A percentile compares a stretch with the other conserved stretches of the same genome.
Evolutionary conservation across 2,797 vertebrate genomes (phyloP).

Genomic region (Synaphobranchus kaupii): DNA sequence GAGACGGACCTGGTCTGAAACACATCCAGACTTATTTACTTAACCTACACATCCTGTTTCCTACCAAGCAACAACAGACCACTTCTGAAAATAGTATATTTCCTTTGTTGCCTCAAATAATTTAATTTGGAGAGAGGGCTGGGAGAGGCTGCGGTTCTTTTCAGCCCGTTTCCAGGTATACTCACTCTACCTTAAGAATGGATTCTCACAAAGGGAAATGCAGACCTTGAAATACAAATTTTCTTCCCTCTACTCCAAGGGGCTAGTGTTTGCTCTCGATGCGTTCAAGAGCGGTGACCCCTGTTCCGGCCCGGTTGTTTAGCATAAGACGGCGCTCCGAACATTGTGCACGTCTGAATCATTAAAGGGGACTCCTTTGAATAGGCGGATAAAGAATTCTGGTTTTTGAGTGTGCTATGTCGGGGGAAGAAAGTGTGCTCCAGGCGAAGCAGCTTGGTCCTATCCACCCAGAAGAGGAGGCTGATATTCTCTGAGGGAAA

Average conservation of each 20-base stretch:
- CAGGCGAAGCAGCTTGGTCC: not conserved
- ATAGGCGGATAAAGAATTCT: not conserved
- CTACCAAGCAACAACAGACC: slow-evolving; percentile 20
- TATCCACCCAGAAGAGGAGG: not conserved
- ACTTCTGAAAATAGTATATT: slow-evolving; percentile 10
- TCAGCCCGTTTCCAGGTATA: not conserved
- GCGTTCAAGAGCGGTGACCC: not conserved
- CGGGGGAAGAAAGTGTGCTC: not conserved
- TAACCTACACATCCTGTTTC: slow-evolving; percentile 20
- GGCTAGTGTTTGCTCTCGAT: not conserved
- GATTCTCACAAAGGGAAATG: not conserved
- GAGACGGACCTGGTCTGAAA: not conserved
- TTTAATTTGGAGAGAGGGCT: slow-evolving; percentile 7
- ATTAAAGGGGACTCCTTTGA: slow-evolving; percentile 1
- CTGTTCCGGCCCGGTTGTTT: not conserved
- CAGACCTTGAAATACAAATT: not conserved
- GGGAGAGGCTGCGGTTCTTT: not conserved
- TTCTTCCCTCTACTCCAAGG: not conserved
- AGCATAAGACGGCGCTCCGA: not conserved
- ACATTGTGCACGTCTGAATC: not conserved
- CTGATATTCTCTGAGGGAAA: not conserved
- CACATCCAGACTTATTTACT: slow-evolving; percentile 16
- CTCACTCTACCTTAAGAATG: not conserved
- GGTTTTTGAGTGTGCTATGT: not conserved
- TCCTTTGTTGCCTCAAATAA: slow-evolving; percentile 22